Base-by-base conservation (phyloP, 2,797 vertebrate genomes). In the Hydrolagus colliei region DNA sequence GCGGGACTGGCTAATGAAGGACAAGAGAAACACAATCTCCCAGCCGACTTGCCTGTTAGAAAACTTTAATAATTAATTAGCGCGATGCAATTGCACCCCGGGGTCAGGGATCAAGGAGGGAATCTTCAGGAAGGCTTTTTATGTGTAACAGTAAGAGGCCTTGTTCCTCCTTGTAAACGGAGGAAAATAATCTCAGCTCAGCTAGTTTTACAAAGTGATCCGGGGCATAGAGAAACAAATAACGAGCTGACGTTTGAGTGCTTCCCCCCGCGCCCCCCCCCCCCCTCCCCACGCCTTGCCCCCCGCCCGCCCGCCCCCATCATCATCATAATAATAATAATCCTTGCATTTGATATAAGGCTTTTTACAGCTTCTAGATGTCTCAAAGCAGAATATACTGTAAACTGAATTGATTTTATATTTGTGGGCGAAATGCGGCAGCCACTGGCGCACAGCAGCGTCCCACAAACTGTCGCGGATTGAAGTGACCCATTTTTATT, bases 51-150 rank as follows among this genome's bases (percentile, higher is more conserved):
- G 93, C 94, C 94, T 94, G 93, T 93, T 95, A 92, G 92, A 93
- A 93, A 90, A 93, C 92, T 93, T 96, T 91, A 93, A 93, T 96
- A 93, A 96, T 96, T 96, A 95, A 97, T 96, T 93, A 96, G 92
- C 89, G 92, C 93, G 91, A 93, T 93, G 93, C 93, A 94, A 92
- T 94, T 93, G 93, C 92, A 92, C 89, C 91, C 89, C 92, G 89
- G 92, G 93, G 94, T 94, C 93, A 93, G 89, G 92, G 92, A 91
- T 90, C 93, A 93, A 86, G 89, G 88, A 87, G 87, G 27, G 87
- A 88, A 86, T 89, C 89, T 89, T 88, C 93, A 92, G 94, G 92
- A 88, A 87, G 91, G 92, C 27, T 52, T 52, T 94, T 95, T 94
- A 93, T 93, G 93, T 91, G 92, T 93, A 94, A 93, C 87, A 88